A percentile compares a stretch with the other conserved stretches of the same genome.
phyloP scores from a whole-genome alignment of 2,888 invertebrate species.

The Crepidodera aurea region DNA sequence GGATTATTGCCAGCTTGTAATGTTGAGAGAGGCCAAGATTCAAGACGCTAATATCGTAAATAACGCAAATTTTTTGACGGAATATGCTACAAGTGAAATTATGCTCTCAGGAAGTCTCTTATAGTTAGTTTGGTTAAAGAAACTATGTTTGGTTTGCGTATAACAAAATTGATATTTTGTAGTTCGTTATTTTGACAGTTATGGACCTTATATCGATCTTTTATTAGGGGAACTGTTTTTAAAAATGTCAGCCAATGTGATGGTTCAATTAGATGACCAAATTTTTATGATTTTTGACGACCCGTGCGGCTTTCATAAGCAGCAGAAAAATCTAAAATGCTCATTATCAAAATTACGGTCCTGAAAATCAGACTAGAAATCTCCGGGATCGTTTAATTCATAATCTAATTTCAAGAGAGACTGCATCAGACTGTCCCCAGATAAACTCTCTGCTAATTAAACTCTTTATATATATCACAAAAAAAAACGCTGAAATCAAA shows the following conservation, averaged over 20 bases:
- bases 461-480: slow-evolving; percentile 24
- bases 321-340: too few relatives aligned
- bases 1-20: slow-evolving; percentile 36
- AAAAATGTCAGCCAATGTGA: too few relatives aligned
- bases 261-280: too few relatives aligned
- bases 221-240: too few relatives aligned
- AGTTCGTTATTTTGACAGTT: too few relatives aligned
- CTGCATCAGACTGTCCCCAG: not conserved
- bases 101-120: slow-evolving; percentile 10
- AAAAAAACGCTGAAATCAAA: slow-evolving; percentile 26
- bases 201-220: too few relatives aligned
- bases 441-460: slow-evolving; percentile 3
- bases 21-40: slow-evolving; percentile 29
- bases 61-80: slow-evolving; percentile 23
- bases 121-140: not conserved
- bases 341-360: too few relatives aligned
- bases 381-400: too few relatives aligned
- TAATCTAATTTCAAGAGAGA: not conserved
- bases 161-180: too few relatives aligned
- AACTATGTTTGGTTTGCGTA: not conserved
- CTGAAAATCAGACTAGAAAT: too few relatives aligned
- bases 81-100: slow-evolving; percentile 14
- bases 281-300: too few relatives aligned
- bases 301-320: too few relatives aligned
- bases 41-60: slow-evolving; percentile 27